Percentiles rank a stretch among this genome's conserved stretches.
phyloP scores from a whole-genome alignment of 2,797 vertebrate genomes.

The Furcifer pardalis region DNA sequence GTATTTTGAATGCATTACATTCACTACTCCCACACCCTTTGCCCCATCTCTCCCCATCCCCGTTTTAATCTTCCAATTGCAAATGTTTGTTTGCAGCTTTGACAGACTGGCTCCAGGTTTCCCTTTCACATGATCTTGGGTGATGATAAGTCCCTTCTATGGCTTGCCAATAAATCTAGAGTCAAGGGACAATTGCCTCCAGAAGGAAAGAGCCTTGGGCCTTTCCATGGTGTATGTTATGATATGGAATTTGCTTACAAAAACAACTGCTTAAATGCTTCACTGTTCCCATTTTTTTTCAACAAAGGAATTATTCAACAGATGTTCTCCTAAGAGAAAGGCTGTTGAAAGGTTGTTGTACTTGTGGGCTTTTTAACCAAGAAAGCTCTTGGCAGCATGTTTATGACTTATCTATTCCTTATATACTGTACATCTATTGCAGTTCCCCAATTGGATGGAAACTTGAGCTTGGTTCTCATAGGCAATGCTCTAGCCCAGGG shows the following conservation, averaged over 20 bases:
- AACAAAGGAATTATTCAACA: not conserved
- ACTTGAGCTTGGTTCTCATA: not conserved
- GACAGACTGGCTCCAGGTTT: conserved; percentile 60
- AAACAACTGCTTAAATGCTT: not conserved
- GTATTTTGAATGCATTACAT: conserved; percentile 69
- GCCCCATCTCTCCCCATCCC: not conserved
- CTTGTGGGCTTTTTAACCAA: too few species aligned
- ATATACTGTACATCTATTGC: too few species aligned
- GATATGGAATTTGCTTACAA: not conserved
- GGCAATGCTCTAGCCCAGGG: too few species aligned
- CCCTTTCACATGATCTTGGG: conserved; percentile 39
- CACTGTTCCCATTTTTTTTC: not conserved
- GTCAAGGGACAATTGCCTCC: conserved; percentile 3
- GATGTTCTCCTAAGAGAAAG: not conserved
- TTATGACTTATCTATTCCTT: too few species aligned
- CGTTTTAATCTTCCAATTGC: conserved; percentile 61
- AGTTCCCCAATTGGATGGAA: not conserved
- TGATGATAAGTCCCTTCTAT: conserved; percentile 47
- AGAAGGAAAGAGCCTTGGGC: not conserved
- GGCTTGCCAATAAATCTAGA: not conserved
- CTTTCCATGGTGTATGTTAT: not conserved
- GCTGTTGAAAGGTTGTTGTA: too few species aligned
- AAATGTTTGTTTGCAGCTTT: conserved; percentile 60
- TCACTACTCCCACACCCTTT: conserved; percentile 54
- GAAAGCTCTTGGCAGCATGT: too few species aligned